Evolutionary conservation across 2,113 vertebrate species (phyloP), one percentile per base, ranked within the genome.

Genomic region (Riparia riparia): DNA sequence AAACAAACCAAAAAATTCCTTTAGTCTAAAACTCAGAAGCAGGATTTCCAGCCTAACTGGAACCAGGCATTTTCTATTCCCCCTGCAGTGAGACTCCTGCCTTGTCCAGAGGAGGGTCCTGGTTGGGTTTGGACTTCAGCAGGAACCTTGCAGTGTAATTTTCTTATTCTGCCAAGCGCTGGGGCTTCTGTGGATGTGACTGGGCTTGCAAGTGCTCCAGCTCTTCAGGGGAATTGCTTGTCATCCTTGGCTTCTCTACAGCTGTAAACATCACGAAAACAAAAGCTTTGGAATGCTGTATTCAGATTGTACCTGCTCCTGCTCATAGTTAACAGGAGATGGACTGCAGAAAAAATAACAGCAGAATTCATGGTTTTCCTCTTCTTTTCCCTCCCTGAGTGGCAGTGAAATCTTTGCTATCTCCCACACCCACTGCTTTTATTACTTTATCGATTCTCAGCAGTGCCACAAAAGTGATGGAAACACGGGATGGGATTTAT

Each of bases 201-300:
- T 17, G 28, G 79, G 82, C 90, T 95, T 88, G 79, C 64, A 88
- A 90, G 37, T 60, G 58, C 77, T 93, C 28, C 37, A 24, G 66
- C 31, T 95, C 79, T 88, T 92, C 74, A 90, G 58, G 81, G 87
- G 84, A 96, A 91, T 73, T 66, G 66, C 51, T 47, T 78, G 86
- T 89, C 58, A 63, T 94, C 58, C 90, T 77, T 78, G 85, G 78
- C 79, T 94, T 64, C 14, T 70, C 87, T 92, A 86, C 82, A 86
- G 90, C 85, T 90, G 92, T 88, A 94, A 94, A 86, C 92, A 88
- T 32, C 64, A 66, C 19, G 19, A 45, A 72, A 66, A 91, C 81
- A 84, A 49, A 89, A 44, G 57, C 1, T 2, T 64, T 53, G 54
- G 20, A 65, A 47, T 39, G 22, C 42, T n/a, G 78, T 51, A 13